Base-by-base conservation (phyloP, 92 coral and sea anemone species). In the Siderastrea radians region DNA sequence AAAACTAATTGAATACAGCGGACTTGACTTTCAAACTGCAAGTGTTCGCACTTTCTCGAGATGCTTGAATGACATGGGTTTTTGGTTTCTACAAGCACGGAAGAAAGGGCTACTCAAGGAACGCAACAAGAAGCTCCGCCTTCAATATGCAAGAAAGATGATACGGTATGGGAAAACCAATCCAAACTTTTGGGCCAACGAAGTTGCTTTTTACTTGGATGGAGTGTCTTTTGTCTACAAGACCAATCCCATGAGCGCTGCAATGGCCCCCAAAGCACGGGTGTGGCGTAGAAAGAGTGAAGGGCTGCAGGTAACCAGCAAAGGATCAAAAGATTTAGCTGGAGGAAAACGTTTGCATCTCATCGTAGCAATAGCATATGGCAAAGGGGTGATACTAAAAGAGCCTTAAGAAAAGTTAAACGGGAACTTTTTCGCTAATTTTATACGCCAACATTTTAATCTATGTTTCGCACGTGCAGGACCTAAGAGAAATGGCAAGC, bases 381-480 rank as follows among this genome's bases (percentile, higher is more conserved):
- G 38, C 38, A 26, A 26, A 26, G 38, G 38, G 38, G 38, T 26
- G 38, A 26, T 26, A 26, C 38, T 26, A 26, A 26, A 26, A 26
- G 38, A 26, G 38, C 38, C 38, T 26, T 26, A 26, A 0, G 38
- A 26, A 26, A 26, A 26, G 0, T 26, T 26, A 26, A 26, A 26
- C 0, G 94, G 85, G 50, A 55, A 79, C 19, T 91, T 82, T 68
- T 91, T 91, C 74, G 76, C 94, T 4, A 48, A 69, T 60, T 91
- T 91, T 76, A 78, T 83, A 52, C 51, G 81, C 44, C 79, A 83
- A 14, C 81, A 92, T 89, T 93, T 89, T 47, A 92, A 92, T 70
- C 19, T 92, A 14, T 76, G 89, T 17, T 91, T 91, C 49, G 94
- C 78, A 49, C 82, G 78, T 63, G 92, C 95, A 11, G 88, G 89